Percentiles rank a stretch among this genome's conserved stretches.
These are phyloP conservation scores for Eristalis pertinax DNA, from an alignment of 2,888 invertebrate species.

Conservation along the genomic window DNA sequence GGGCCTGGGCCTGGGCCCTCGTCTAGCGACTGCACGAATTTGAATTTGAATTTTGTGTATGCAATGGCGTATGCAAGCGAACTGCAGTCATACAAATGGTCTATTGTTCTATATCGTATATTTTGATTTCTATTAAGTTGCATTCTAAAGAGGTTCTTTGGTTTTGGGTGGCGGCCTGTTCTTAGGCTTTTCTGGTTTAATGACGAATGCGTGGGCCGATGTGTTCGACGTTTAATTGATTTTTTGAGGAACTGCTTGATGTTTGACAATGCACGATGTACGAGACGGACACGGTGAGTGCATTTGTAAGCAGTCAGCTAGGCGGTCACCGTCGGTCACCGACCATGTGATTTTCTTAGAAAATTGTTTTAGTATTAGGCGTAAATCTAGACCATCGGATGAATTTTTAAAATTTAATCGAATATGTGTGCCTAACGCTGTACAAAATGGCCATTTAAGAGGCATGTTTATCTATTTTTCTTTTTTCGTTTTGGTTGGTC, in stretches of 20 bases:
- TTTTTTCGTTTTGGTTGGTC: not conserved
- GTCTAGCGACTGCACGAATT: not conserved
- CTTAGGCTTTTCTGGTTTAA: conserved; percentile 23
- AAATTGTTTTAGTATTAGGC: conserved; percentile 7
- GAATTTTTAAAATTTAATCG: conserved; percentile 6
- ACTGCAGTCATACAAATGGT: conserved; percentile 20
- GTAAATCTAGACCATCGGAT: not conserved
- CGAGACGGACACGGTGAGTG: conserved; percentile 30
- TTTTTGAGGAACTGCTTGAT: conserved; percentile 19
- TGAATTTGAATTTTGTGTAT: not conserved
- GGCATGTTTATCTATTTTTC: not conserved
- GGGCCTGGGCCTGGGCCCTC: not conserved
- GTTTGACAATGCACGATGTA: conserved; percentile 29
- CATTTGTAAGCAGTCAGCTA: conserved; percentile 28
- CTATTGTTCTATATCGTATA: conserved; percentile 43
- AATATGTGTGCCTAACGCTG: not conserved
- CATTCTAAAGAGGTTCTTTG: conserved; percentile 24
- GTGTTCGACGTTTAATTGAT: conserved; percentile 29
- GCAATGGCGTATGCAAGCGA: conserved; percentile 42
- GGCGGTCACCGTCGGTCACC: not conserved
- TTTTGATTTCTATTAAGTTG: conserved; percentile 31
- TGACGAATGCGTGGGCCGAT: conserved; percentile 61
- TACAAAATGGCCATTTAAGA: not conserved
- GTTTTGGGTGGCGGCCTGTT: conserved; percentile 58
- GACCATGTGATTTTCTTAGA: conserved; percentile 15